Percentiles rank a stretch among this genome's conserved stretches.
Evolutionary conservation across 2,888 invertebrate species (phyloP).

Genomic region (Amiota mariae): DNA sequence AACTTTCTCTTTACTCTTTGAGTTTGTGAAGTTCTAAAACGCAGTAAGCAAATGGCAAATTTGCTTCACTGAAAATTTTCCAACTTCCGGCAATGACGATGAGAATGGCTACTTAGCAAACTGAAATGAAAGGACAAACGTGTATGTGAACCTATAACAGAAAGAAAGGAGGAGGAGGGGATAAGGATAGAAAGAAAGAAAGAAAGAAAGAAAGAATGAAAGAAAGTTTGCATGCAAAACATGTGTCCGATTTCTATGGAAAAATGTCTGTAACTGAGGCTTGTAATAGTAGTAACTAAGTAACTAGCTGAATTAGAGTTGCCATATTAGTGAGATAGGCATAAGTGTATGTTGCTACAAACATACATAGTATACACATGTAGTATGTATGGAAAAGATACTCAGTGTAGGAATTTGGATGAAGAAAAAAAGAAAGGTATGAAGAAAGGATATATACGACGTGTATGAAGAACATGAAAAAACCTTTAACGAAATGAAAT

Average conservation of each 20-base stretch:
- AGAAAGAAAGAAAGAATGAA: too few relatives aligned
- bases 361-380: neutral
- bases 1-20: too few relatives aligned
- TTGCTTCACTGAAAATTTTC: constrained; percentile 53
- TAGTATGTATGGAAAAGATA: neutral
- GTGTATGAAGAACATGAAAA: neutral
- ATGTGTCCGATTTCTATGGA: constrained; percentile 45
- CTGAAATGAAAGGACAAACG: neutral
- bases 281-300: neutral
- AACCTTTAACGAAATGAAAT: neutral
- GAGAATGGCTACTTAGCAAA: neutral
- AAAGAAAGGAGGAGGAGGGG: neutral
- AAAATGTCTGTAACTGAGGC: constrained; percentile 6
- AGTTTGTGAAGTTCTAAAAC: neutral
- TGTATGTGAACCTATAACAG: constrained; percentile 7
- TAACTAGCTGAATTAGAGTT: neutral
- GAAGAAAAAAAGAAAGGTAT: neutral
- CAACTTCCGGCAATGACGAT: constrained; percentile 55
- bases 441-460: neutral
- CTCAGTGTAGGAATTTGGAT: neutral
- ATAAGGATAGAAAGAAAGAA: too few relatives aligned
- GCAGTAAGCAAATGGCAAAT: constrained; percentile 51
- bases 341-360: neutral
- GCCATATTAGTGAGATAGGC: neutral
- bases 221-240: constrained; percentile 49